Percentiles rank a stretch among this genome's conserved stretches.
These are phyloP conservation scores for Zeuzera pyrina DNA, from an alignment of 2,888 invertebrate species.

Conservation along the genomic window DNA sequence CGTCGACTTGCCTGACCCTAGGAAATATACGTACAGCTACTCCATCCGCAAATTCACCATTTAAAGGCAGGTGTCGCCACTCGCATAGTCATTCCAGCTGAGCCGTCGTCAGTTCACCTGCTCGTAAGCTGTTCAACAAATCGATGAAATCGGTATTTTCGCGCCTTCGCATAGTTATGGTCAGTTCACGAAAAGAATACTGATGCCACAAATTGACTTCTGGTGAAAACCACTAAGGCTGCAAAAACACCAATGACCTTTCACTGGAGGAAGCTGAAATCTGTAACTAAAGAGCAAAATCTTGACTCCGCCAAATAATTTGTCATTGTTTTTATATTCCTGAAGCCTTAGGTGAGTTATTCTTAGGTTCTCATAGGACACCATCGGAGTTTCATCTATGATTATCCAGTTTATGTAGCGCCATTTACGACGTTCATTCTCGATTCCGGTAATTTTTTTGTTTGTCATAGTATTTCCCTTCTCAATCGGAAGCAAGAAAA, in stretches of 20 bases:
- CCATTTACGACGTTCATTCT: constrained; percentile 15
- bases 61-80: constrained; percentile 12
- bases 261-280: too few relatives aligned
- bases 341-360: too few relatives aligned
- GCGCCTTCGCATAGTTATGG: constrained; percentile 27
- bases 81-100: constrained; percentile 16
- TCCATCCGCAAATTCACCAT: constrained; percentile 19
- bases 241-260: too few relatives aligned
- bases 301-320: too few relatives aligned
- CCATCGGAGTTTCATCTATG: not conserved
- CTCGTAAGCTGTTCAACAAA: constrained; percentile 20
- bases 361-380: too few relatives aligned
- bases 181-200: constrained; percentile 24
- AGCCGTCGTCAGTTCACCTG: constrained; percentile 18
- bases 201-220: constrained; percentile 22
- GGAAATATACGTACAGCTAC: constrained; percentile 20
- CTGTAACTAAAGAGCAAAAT: too few relatives aligned
- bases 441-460: constrained; percentile 12
- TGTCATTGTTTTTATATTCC: too few relatives aligned
- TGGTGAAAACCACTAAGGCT: constrained; percentile 12
- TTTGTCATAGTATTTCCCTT: constrained; percentile 11
- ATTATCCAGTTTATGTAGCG: constrained; percentile 11
- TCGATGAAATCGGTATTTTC: constrained; percentile 22
- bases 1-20: constrained; percentile 18
- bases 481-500: constrained; percentile 5